Conservation (phyloP, 2,888 invertebrate species). For the Clistopyga incitator region DNA sequence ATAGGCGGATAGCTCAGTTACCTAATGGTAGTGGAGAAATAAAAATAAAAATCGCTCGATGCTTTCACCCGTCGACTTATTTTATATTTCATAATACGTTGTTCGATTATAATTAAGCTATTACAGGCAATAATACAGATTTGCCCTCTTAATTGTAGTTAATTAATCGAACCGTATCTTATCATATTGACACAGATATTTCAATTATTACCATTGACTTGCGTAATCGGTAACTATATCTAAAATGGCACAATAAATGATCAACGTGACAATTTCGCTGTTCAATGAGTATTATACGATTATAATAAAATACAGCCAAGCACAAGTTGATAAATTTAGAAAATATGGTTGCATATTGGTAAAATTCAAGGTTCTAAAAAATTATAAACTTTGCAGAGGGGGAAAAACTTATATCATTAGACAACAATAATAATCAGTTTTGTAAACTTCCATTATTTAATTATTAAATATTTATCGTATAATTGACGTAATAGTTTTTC, state of each 20-base stretch:
- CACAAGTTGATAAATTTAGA: neutral
- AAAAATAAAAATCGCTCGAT: neutral
- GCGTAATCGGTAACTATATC: neutral
- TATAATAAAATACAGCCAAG: neutral
- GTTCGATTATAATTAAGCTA: neutral
- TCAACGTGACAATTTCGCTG: neutral
- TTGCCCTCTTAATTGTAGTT: neutral
- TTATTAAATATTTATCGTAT: neutral
- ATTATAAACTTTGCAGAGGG: neutral
- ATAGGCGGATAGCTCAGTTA: neutral
- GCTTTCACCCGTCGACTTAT: neutral
- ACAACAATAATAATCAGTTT: neutral
- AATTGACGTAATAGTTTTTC: too few species aligned
- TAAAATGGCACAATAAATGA: neutral
- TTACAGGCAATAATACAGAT: neutral
- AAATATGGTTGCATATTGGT: neutral
- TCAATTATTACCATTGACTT: neutral
- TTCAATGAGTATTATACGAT: conserved; percentile 3
- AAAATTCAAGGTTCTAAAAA: neutral
- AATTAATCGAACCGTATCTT: neutral
- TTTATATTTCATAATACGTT: neutral
- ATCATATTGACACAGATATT: neutral
- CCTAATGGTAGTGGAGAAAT: neutral
- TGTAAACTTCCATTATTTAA: neutral
- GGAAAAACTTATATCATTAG: too few species aligned